Evolutionary conservation across 2,113 vertebrate genomes (phyloP), one percentile per base, ranked within the genome.

Genomic region (Dasyprocta punctata): DNA sequence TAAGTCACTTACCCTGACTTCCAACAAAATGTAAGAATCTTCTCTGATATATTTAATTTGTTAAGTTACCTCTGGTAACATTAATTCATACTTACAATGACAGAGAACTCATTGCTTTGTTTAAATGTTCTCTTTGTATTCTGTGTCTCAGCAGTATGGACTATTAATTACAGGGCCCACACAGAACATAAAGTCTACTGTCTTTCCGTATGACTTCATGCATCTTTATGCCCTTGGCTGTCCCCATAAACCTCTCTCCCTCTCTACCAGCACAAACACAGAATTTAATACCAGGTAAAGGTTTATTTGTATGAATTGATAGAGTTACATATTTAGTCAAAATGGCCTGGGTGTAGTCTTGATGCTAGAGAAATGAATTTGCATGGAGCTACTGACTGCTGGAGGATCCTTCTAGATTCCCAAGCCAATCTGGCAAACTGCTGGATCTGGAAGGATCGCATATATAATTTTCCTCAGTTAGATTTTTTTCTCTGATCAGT

Each of bases 401-500:
- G 28, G 71, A 95, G 60, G 75, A 38, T 20, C 30, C 56, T 96
- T 63, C 69, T 60, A 90, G 52, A 19, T 26, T 89, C 75, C 47
- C 26, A 85, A 61, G 52, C 60, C 61, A 36, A 52, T 12, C 4
- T 26, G 49, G 47, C 54, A 83, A 88, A 86, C 54, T 54, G 73
- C 47, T 73, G 49, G 61, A 60, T 92, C 75, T 84, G 10, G 6
- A 54, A 69, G 16, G 20, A 12, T 56, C 52, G 81, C 69, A 33
- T 2, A 13, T n/a, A 36, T 17, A 63, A 24, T 73, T n/a, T 54
- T 60, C 28, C n/a, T 95, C 69, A 54, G 63, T 73, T 92, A 28
- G 28, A 71, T 77, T 52, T 82, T 96, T 92, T 61, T 81, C 83
- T 73, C 93, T 98, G 95, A 36, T 92, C 95, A 84, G 81, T 97